Evolutionary conservation across 92 coral and sea anemone genomes (phyloP).

Genomic region (Porites lobata): DNA sequence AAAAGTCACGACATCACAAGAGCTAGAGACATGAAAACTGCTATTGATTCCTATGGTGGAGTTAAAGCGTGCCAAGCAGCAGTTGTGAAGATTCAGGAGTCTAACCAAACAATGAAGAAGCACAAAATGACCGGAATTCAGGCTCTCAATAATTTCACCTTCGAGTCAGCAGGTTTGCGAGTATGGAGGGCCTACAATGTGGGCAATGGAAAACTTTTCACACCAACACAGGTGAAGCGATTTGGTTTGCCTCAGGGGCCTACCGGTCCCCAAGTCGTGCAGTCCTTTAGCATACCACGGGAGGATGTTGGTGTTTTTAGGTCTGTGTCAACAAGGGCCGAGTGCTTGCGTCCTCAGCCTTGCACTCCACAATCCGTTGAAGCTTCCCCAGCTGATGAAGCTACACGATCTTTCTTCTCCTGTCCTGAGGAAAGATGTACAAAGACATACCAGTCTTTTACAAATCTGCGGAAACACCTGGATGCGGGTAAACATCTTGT

Average conservation of each 20-base stretch:
- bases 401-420: not conserved
- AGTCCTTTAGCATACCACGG: slow-evolving; percentile 27
- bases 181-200: slow-evolving; percentile 58
- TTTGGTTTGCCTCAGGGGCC: slow-evolving; percentile 44
- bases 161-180: slow-evolving; percentile 32
- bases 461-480: slow-evolving; percentile 44
- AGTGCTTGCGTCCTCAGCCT: too few relatives aligned
- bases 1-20: not conserved
- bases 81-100: not conserved
- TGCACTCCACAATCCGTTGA: not conserved
- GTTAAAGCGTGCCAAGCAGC: not conserved
- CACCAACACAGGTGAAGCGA: slow-evolving; percentile 8
- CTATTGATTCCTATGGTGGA: not conserved
- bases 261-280: slow-evolving; percentile 4
- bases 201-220: slow-evolving; percentile 58
- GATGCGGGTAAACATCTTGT: slow-evolving; percentile 53
- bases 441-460: slow-evolving; percentile 20
- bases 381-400: not conserved
- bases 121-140: not conserved
- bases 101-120: slow-evolving; percentile 1
- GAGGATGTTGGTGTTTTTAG: slow-evolving; percentile 21
- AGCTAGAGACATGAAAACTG: not conserved
- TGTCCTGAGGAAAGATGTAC: slow-evolving; percentile 39
- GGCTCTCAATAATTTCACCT: not conserved
- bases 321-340: not conserved